These are phyloP conservation scores for Poliocrania exsul DNA, from an alignment of 2,797 vertebrate genomes.

Conservation along the genomic window DNA sequence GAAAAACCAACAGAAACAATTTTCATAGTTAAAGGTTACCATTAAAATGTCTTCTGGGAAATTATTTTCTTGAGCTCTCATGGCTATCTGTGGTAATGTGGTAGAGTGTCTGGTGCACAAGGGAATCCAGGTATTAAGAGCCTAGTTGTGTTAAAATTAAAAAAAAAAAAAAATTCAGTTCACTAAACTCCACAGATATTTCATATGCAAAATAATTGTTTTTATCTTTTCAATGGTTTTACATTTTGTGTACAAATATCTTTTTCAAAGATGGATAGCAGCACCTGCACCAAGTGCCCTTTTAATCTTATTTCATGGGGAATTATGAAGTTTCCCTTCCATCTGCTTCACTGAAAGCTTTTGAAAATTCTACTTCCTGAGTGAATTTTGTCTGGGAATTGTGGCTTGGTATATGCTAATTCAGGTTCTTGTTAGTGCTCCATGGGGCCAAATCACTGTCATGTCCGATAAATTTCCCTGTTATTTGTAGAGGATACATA, in stretches of 20 bases:
- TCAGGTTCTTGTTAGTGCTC: conserved; percentile 38
- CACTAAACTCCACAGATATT: neutral
- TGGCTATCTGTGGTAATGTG: neutral
- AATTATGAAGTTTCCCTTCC: conserved; percentile 5
- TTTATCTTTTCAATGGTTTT: neutral
- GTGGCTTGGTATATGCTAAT: neutral
- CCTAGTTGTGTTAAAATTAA: neutral
- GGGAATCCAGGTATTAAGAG: neutral
- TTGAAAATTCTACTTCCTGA: neutral
- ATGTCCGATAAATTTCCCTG: neutral
- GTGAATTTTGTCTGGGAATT: conserved; percentile 19
- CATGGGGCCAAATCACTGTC: conserved; percentile 1
- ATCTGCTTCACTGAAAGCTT: neutral
- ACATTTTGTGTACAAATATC: neutral
- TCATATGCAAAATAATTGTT: neutral
- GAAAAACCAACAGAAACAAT: neutral
- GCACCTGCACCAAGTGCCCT: neutral
- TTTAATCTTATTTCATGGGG: conserved; percentile 23
- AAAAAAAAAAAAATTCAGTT: neutral
- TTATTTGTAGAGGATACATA: neutral
- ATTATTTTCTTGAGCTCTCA: neutral
- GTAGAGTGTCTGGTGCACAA: neutral
- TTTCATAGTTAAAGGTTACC: neutral
- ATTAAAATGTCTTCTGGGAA: neutral
- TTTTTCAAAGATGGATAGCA: neutral